These are phyloP conservation scores for Rotaria socialis DNA, from an alignment of 2,888 invertebrate genomes.

Conservation along the genomic window DNA sequence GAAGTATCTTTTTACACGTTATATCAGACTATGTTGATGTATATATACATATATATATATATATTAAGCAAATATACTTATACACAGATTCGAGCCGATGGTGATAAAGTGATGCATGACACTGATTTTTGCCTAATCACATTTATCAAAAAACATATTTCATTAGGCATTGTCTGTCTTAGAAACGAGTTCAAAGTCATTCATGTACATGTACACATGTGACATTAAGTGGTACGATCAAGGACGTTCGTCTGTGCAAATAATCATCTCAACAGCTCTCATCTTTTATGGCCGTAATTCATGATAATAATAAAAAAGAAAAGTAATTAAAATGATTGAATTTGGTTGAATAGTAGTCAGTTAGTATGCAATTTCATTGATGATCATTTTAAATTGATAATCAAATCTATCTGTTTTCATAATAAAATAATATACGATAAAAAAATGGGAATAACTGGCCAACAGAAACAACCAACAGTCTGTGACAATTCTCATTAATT, in stretches of 20 bases:
- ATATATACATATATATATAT: background rate
- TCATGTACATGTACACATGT: background rate
- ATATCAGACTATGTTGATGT: background rate
- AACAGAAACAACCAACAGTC: too few species aligned
- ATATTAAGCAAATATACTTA: background rate
- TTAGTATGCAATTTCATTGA: too few species aligned
- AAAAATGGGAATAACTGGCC: too few species aligned
- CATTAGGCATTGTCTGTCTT: background rate
- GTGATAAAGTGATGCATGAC: background rate
- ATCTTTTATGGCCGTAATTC: background rate
- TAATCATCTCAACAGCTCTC: conserved; percentile 16
- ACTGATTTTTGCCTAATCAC: background rate
- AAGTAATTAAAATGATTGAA: background rate
- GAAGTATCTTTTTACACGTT: conserved; percentile 16
- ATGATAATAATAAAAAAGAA: background rate
- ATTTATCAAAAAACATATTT: background rate
- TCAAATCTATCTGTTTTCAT: too few species aligned
- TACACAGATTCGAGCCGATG: background rate
- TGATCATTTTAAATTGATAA: too few species aligned
- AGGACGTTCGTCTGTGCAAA: conserved; percentile 12
- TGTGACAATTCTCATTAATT: too few species aligned
- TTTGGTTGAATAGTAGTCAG: background rate
- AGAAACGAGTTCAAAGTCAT: conserved; percentile 10
- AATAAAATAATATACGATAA: too few species aligned
- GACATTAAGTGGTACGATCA: conserved; percentile 9